Evolutionary conservation across 2,888 invertebrate genomes (phyloP).

Genomic region (Hirtodrosophila cameraria): DNA sequence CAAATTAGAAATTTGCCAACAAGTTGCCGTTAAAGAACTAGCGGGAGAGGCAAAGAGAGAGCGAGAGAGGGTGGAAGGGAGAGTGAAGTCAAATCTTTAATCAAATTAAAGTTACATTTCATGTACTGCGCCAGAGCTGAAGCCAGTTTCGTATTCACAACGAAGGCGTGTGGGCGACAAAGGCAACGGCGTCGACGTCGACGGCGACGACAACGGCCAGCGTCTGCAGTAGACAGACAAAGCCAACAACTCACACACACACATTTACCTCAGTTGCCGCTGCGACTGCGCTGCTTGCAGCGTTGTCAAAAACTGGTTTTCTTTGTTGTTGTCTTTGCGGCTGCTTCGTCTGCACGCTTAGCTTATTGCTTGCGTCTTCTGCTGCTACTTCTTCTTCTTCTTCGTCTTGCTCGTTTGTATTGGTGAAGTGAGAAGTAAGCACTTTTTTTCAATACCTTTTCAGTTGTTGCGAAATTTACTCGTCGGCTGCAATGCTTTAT

Average conservation of each 20-base stretch:
- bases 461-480: slow-evolving; percentile 61
- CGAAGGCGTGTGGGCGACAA: slow-evolving; percentile 56
- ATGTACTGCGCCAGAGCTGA: slow-evolving; percentile 40
- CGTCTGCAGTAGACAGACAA: slow-evolving; percentile 30
- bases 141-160: slow-evolving; percentile 53
- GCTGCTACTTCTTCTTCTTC: slow-evolving; percentile 10
- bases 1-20: slow-evolving; percentile 58
- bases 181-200: slow-evolving; percentile 3
- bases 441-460: slow-evolving; percentile 54
- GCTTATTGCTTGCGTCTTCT: slow-evolving; percentile 24
- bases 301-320: slow-evolving; percentile 72
- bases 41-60: background rate
- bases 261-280: slow-evolving; percentile 57
- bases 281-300: slow-evolving; percentile 75
- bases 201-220: slow-evolving; percentile 16
- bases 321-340: slow-evolving; percentile 30
- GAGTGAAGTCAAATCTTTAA: slow-evolving; percentile 31
- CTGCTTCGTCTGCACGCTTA: slow-evolving; percentile 23
- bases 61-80: background rate
- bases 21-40: slow-evolving; percentile 51
- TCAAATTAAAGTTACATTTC: slow-evolving; percentile 68
- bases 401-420: slow-evolving; percentile 20
- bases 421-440: slow-evolving; percentile 40
- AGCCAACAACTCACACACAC: slow-evolving; percentile 34
- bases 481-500: slow-evolving; percentile 18